Conservation (phyloP, 2,113 vertebrate genomes). For the Pedionomus torquatus region DNA sequence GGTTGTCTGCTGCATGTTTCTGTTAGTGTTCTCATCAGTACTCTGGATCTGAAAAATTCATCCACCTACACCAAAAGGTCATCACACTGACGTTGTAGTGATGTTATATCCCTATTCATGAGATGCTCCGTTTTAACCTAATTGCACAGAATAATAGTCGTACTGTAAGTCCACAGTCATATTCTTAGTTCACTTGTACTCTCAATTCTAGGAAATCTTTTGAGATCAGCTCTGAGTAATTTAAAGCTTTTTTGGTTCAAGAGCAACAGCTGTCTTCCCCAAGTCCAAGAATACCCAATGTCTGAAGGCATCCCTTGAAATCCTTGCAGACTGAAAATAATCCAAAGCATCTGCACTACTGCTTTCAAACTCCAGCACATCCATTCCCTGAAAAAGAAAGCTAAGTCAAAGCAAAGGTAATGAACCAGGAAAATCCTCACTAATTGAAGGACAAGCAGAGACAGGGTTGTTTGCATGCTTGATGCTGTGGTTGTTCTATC, state of each 20-base stretch:
- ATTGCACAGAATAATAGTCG: neutral
- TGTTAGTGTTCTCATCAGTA: neutral
- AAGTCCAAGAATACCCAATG: neutral
- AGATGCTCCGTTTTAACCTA: neutral
- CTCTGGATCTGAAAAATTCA: neutral
- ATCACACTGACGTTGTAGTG: fast-evolving
- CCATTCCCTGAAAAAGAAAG: neutral
- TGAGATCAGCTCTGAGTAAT: neutral
- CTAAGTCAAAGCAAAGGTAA: neutral
- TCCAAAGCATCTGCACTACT: neutral
- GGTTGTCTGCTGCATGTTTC: neutral
- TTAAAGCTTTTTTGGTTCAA: neutral
- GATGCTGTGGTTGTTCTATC: neutral
- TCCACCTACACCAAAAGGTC: neutral
- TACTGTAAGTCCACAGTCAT: neutral
- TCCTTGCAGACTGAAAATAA: neutral
- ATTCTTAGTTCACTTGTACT: neutral
- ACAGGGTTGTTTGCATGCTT: neutral
- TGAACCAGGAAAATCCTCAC: neutral
- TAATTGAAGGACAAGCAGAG: neutral
- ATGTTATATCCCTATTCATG: neutral
- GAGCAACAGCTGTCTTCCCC: neutral
- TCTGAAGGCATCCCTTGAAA: conserved; percentile 15
- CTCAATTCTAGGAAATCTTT: neutral
- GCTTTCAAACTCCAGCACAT: neutral